Conservation (phyloP, 2,797 vertebrate species). For the Pangasius mekongensis region DNA sequence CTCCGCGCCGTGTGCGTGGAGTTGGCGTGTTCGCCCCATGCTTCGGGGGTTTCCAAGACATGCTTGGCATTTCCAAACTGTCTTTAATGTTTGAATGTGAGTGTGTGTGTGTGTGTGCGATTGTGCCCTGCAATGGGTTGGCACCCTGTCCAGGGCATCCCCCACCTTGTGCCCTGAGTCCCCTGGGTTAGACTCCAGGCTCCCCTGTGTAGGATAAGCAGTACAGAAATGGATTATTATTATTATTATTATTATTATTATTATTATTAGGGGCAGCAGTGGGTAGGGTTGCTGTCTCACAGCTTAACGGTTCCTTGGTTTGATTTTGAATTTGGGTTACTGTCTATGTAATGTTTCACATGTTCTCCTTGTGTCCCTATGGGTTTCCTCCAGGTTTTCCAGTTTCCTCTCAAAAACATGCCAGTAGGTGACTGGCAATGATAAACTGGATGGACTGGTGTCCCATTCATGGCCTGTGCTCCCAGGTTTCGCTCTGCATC, state of each 20-base stretch:
- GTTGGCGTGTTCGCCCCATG: no score
- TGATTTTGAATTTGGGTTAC: background rate
- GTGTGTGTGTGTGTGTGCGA: no score
- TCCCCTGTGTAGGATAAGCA: no score
- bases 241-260: background rate
- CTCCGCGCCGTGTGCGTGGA: no score
- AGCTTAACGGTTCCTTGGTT: background rate
- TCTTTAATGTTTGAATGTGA: no score
- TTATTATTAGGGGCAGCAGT: background rate
- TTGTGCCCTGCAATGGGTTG: no score
- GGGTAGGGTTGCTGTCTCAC: background rate
- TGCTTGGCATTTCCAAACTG: no score
- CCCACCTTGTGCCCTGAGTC: no score
- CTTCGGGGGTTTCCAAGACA: no score
- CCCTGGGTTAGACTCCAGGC: no score
- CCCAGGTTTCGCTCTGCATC: background rate
- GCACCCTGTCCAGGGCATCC: no score
- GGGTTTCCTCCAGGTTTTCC: background rate
- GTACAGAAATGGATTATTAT: background rate
- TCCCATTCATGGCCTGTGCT: background rate
- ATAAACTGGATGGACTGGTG: background rate
- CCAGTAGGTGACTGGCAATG: background rate
- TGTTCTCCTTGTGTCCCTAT: background rate
- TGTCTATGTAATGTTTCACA: background rate
- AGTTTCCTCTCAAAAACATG: background rate